Evolutionary conservation across 2,888 invertebrate genomes (phyloP).

Genomic region (Cerceris ruficornis): DNA sequence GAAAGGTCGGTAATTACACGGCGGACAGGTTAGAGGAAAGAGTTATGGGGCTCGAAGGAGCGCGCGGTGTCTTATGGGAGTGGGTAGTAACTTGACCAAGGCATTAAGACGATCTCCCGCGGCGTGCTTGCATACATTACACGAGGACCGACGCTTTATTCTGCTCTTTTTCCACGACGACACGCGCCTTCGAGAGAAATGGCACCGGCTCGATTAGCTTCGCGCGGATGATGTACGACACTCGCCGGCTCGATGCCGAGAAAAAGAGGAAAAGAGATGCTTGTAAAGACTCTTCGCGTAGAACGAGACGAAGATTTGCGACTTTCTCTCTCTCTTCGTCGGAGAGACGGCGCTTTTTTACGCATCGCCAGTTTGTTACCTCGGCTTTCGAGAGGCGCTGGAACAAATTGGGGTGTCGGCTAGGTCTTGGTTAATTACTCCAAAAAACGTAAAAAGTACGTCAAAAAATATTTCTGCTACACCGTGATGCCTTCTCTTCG

Average conservation of each 20-base stretch:
- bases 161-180: conserved; percentile 40
- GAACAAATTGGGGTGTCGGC: too few species aligned
- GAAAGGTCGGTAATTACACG: conserved; percentile 68
- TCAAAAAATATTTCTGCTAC: too few species aligned
- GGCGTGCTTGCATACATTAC: conserved; percentile 70
- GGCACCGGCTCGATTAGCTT: conserved; percentile 55
- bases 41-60: conserved; percentile 70
- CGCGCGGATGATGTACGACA: conserved; percentile 49
- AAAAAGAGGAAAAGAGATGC: neutral
- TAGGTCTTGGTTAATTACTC: too few species aligned
- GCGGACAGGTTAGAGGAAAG: conserved; percentile 71
- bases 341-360: too few species aligned
- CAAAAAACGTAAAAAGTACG: too few species aligned
- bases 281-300: too few species aligned
- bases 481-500: neutral
- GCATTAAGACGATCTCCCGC: conserved; percentile 73
- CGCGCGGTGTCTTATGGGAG: conserved; percentile 69
- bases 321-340: neutral
- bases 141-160: conserved; percentile 37
- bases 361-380: too few species aligned
- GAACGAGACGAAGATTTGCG: neutral
- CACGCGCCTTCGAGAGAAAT: conserved; percentile 42
- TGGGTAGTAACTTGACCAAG: conserved; percentile 70
- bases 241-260: conserved; percentile 11
- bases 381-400: too few species aligned